Base-by-base conservation (phyloP, 1,140 invertebrate species). In the Rhagoletis zephyria region DNA sequence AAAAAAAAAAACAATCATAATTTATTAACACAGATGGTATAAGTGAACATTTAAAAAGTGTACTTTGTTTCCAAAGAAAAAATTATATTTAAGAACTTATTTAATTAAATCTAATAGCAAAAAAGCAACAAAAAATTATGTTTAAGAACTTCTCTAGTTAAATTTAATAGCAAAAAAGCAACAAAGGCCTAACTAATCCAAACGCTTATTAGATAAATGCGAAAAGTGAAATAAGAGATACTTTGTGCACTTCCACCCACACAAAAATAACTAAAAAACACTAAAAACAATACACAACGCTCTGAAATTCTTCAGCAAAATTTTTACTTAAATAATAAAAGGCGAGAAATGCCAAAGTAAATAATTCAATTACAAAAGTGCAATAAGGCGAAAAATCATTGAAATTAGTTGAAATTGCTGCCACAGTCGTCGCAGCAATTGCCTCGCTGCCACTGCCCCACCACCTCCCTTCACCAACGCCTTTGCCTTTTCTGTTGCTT, bases 321-420 rank as follows among this genome's bases (percentile, higher is more conserved):
- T 9, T 30, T 45, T 45, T 51, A 63, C 30, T 30, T 30, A 30
- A 86, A 16, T 63, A 10, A 86, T 63, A 86, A 86, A 85, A 7
- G 16, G 30, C 9, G 9, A 86, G 30, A 42, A 85, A 86, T 42
- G 59, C 4, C 30, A 63, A 63, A 86, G 74, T 81, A 81, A 56
- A 81, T 81, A 81, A 81, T 59, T 56, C 48, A 81, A 81, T 81
- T 56, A 81, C 16, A 10, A 56, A 3, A 30, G n/a, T 9, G n/a
- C 48, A 19, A 59, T 10, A 59, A 56, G 74, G 48, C 45, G 51
- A 56, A 48, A 56, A 81, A 81, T 81, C 74, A 12, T 45, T 81
- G 14, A 9, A 5, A 81, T 81, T 81, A 67, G n/a, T 5, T 67
- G 30, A 67, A 67, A 67, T 67, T 67, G 16, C 61, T 63, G 67